phyloP scores from a whole-genome alignment of 2,797 vertebrate genomes.

The Pangasius larnaudii region DNA sequence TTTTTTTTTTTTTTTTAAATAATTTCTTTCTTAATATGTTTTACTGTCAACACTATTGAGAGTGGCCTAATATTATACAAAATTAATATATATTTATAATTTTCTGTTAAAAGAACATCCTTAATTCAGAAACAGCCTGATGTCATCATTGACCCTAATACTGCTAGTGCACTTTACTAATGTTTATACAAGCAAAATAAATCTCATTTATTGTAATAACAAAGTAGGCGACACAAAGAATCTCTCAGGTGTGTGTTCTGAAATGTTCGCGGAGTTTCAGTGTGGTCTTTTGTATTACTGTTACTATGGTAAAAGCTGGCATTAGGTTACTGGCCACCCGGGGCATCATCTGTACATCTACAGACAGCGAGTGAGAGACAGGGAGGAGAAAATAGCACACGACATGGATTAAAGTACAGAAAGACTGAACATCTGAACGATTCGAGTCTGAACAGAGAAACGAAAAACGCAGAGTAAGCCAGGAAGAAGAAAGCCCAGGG shows the following conservation, averaged over 20 bases:
- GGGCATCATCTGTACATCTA: conserved; percentile 30
- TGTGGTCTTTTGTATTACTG: conserved; percentile 68
- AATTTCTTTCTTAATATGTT: not conserved
- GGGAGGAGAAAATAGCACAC: not conserved
- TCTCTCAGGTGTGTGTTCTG: not conserved
- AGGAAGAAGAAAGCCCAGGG: not conserved
- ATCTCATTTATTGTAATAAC: not conserved
- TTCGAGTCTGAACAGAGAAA: not conserved
- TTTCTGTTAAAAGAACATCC: not conserved
- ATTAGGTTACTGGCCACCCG: conserved; percentile 67
- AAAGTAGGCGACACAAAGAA: not conserved
- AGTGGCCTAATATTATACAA: not conserved
- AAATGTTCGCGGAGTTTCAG: not conserved
- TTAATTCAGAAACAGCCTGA: not conserved
- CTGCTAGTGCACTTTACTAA: too few species aligned
- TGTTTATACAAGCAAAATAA: conserved; percentile 1
- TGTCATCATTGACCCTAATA: too few species aligned
- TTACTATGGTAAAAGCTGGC: conserved; percentile 59
- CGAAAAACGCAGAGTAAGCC: not conserved
- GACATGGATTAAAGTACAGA: not conserved
- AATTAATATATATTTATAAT: not conserved
- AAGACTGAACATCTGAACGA: not conserved
- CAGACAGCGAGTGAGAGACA: not conserved
- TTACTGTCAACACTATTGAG: not conserved
- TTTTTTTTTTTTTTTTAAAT: not conserved